Evolutionary conservation across 2,888 invertebrate species (phyloP), one percentile per base, ranked within the genome.

Genomic region (Synergus gifuensis): DNA sequence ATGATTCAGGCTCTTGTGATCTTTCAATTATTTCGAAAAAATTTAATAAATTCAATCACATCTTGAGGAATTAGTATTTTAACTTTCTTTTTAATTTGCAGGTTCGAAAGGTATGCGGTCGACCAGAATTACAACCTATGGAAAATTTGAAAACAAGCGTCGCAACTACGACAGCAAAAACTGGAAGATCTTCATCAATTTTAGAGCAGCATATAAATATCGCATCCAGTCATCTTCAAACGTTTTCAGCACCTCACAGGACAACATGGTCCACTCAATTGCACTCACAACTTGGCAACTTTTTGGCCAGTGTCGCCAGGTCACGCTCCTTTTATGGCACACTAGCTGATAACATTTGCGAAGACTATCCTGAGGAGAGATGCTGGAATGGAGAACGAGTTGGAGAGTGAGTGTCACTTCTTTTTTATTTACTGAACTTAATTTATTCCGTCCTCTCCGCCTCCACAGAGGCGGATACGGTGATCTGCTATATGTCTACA

Each of bases 351-450:
- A 94, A 95, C 87, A 93, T 97, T 76, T 97, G 97, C 92, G 95
- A 95, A 84, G 96, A 97, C 60, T 95, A 95, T 85, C 95, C 95
- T 81, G 94, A 95, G 62, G 94, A 86, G 79, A 86, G 94, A 83
- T 97, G 97, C 92, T 97, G 97, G 97, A 97, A 97, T 89, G 97
- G 97, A 76, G 95, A 95, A 85, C 92, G 94, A 82, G 93, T 96
- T 86, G 96, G 95, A 92, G 95, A 96, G 96, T 96, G 89, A 95
- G 96, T 96, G 86, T 80, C 77, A 49, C 12, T 28, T n/a, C 14
- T 78, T 42, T 66, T 77, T 54, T 76, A 11, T 28, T 46, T 69
- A n/a, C 28, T 69, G 4, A 49, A 49, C 14, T 28, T 22, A 36
- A 60, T 76, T 76, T 76, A 18, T 76, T 42, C 12, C 60, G 3